Conservation (phyloP, 2,113 vertebrate species). For the Regulus satrapa region DNA sequence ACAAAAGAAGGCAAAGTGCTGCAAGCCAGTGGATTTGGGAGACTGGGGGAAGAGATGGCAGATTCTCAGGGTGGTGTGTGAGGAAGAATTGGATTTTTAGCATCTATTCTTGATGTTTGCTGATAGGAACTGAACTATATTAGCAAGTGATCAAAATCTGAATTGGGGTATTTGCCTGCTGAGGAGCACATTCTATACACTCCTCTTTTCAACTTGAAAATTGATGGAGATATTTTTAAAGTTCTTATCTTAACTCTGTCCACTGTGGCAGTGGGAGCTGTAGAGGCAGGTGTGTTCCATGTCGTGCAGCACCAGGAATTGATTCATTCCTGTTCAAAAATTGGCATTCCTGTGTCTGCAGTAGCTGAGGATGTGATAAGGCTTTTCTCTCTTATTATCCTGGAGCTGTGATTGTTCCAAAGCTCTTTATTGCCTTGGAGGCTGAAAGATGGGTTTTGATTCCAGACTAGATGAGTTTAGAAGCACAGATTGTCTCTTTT, state of each 20-base stretch:
- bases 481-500: constrained; percentile 40
- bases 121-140: not conserved
- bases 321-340: not conserved
- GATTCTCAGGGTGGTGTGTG: not conserved
- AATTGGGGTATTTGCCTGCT: not conserved
- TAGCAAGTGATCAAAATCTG: not conserved
- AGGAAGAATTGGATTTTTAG: not conserved
- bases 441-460: not conserved
- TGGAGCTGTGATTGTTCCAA: not conserved
- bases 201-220: not conserved
- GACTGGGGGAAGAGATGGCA: not conserved
- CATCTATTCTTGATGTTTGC: not conserved
- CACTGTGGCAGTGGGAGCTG: not conserved
- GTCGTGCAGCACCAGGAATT: not conserved
- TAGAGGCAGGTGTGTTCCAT: not conserved
- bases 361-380: not conserved
- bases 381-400: not conserved
- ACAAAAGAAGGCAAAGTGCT: not conserved
- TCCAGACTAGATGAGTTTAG: not conserved
- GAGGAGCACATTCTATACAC: not conserved
- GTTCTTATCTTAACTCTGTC: not conserved
- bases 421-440: not conserved
- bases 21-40: not conserved
- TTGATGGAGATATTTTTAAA: not conserved
- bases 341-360: not conserved